phyloP scores from a whole-genome alignment of 2,888 invertebrate genomes.

The Mesopsocus fuscifrons region DNA sequence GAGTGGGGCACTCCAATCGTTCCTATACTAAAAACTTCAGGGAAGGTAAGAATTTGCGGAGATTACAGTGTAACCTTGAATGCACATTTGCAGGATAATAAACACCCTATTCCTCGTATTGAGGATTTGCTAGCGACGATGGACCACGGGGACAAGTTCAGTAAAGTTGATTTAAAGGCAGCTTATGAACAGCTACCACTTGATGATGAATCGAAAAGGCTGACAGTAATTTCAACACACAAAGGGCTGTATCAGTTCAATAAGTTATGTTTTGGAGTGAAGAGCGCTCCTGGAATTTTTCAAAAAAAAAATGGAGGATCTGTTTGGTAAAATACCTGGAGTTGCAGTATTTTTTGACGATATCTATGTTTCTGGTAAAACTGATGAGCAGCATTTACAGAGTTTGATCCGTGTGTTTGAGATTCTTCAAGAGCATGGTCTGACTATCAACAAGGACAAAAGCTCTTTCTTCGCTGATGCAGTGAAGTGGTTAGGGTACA shows the following conservation, averaged over 20 bases:
- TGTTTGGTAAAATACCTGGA: background rate
- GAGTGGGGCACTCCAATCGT: slow-evolving; percentile 22
- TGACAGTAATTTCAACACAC: slow-evolving; percentile 19
- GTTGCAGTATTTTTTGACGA: background rate
- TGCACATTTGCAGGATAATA: slow-evolving; percentile 16
- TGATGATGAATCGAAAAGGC: slow-evolving; percentile 15
- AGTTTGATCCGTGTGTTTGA: background rate
- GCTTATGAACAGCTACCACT: slow-evolving; percentile 18
- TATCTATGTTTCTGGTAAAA: background rate
- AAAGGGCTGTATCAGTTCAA: slow-evolving; percentile 18
- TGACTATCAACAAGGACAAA: background rate
- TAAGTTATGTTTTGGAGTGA: slow-evolving; percentile 18
- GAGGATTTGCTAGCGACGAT: slow-evolving; percentile 16
- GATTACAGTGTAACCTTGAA: slow-evolving; percentile 22
- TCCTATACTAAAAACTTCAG: slow-evolving; percentile 21
- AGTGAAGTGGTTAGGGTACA: background rate
- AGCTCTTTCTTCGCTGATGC: background rate
- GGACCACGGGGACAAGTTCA: background rate
- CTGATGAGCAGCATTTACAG: background rate
- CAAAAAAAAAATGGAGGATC: slow-evolving; percentile 12
- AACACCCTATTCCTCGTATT: slow-evolving; percentile 17
- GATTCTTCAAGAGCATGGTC: background rate
- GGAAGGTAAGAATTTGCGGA: slow-evolving; percentile 20
- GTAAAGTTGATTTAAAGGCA: slow-evolving; percentile 15
- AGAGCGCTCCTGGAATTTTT: slow-evolving; percentile 18